Evolutionary conservation across 1,140 invertebrate species (phyloP).

Genomic region (Lepidotrigona ventralis): DNA sequence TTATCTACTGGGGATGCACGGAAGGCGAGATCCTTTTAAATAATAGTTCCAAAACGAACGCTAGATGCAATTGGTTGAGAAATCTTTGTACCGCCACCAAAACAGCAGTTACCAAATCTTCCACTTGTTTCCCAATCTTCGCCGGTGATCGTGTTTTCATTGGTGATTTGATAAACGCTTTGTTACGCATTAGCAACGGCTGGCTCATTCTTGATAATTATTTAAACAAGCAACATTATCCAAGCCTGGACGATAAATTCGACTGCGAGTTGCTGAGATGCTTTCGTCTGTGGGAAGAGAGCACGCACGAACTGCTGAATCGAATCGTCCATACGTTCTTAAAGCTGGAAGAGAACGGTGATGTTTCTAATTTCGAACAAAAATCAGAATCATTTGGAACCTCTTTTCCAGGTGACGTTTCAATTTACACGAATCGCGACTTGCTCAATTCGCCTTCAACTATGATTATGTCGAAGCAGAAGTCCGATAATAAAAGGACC

Average conservation of each 20-base stretch:
- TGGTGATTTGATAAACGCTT: conserved; percentile 71
- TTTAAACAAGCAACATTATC: conserved; percentile 73
- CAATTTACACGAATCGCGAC: conserved; percentile 68
- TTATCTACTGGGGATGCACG: conserved; percentile 70
- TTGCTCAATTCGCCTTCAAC: conserved; percentile 62
- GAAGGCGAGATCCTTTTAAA: conserved; percentile 71
- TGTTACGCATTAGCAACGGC: conserved; percentile 74
- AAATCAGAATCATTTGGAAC: conserved; percentile 46
- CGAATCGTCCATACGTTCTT: conserved; percentile 68
- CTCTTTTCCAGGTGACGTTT: conserved; percentile 74
- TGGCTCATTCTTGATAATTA: conserved; percentile 77
- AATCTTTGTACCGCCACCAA: conserved; percentile 70
- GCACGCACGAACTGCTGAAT: conserved; percentile 67
- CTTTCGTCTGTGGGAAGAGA: conserved; percentile 73
- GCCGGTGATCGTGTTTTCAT: conserved; percentile 68
- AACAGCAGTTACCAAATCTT: conserved; percentile 72
- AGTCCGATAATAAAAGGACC: neutral
- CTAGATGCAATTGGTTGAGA: conserved; percentile 63
- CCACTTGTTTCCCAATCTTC: conserved; percentile 71
- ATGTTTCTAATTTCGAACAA: conserved; percentile 3
- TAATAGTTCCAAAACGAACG: conserved; percentile 23
- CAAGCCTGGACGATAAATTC: conserved; percentile 67
- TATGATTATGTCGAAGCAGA: neutral
- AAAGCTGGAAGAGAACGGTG: conserved; percentile 63
- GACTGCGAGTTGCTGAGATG: conserved; percentile 63